Evolutionary conservation across 2,797 vertebrate species (phyloP).

Genomic region (Alauda arvensis): DNA sequence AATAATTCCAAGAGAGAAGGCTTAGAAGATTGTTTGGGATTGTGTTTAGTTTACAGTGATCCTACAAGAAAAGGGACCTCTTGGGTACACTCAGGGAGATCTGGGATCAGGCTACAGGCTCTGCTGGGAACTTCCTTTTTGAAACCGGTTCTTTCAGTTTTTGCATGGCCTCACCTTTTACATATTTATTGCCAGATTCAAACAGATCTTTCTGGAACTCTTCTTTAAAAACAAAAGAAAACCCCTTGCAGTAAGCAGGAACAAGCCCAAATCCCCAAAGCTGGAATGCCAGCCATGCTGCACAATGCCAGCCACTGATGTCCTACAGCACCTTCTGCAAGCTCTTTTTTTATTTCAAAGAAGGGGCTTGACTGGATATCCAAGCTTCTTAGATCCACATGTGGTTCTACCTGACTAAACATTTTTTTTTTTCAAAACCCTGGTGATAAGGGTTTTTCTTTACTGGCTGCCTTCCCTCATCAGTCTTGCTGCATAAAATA

Average conservation of each 20-base stretch:
- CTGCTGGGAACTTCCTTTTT: neutral
- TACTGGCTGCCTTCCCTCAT: neutral
- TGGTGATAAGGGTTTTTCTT: neutral
- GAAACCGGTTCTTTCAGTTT: neutral
- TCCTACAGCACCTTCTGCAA: neutral
- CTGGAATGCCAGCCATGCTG: neutral
- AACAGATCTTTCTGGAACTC: neutral
- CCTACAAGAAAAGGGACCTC: neutral
- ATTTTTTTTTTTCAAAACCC: neutral
- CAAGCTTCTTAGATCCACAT: fast-evolving
- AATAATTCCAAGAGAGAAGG: neutral
- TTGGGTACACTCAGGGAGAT: fast-evolving
- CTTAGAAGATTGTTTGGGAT: neutral
- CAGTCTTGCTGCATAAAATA: neutral
- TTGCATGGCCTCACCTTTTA: neutral
- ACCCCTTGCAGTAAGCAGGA: fast-evolving
- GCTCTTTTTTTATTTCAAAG: neutral
- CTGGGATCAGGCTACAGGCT: neutral
- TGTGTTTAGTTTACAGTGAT: neutral
- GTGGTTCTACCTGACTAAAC: neutral
- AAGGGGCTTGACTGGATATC: neutral
- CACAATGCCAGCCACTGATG: neutral
- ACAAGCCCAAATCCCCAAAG: neutral
- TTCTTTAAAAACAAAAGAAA: neutral
- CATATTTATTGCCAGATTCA: neutral